Evolutionary conservation across 2,888 invertebrate genomes (phyloP), one percentile per base, ranked within the genome.

Genomic region (Ischnus inquisitorius): DNA sequence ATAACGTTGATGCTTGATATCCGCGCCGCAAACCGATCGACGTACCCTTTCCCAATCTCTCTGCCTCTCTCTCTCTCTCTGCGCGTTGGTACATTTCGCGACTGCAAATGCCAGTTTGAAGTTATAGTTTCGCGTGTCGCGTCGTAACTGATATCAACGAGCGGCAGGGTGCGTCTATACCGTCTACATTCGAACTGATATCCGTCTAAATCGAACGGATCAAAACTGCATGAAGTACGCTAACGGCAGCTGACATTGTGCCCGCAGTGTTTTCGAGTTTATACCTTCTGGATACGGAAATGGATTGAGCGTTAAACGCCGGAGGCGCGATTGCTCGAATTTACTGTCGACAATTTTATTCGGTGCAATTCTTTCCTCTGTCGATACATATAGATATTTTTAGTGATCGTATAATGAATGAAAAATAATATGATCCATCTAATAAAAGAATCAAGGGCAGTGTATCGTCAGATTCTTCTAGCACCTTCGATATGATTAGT

Each of bases 1-100:
- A 78, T 78, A 78, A 68, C 62, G 43, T 78, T 39, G 43, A 60
- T 78, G 46, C 39, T 16, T 6, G 46, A 76, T 41, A 68, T 77
- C 34, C 68, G 28, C 5, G 19, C 22, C 51, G 54, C 39, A 64
- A 65, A 65, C 48, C 65, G 22, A 34, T 48, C 64, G 12, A 39
- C n/a, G n/a, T n/a, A n/a, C 2, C n/a, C 39, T 8, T 10, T 39
- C 10, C 16, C 43, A 60, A 19, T 5, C 12, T 28, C 28, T 60
- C 25, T 60, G 14, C 12, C 14, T 34, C 5, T 5, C 12, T 28
- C 28, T 60, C 25, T 60, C 4, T 25, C 14, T 34, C 5, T 34
- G 34, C 34, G 8, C 34, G 8, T 60, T 28, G 28, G 60, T 60
- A 10, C 25, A n/a, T 60, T 60, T n/a, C 60, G 60, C 22, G 8